Conservation (phyloP, 2,888 invertebrate species). For the Hydraecia micacea region DNA sequence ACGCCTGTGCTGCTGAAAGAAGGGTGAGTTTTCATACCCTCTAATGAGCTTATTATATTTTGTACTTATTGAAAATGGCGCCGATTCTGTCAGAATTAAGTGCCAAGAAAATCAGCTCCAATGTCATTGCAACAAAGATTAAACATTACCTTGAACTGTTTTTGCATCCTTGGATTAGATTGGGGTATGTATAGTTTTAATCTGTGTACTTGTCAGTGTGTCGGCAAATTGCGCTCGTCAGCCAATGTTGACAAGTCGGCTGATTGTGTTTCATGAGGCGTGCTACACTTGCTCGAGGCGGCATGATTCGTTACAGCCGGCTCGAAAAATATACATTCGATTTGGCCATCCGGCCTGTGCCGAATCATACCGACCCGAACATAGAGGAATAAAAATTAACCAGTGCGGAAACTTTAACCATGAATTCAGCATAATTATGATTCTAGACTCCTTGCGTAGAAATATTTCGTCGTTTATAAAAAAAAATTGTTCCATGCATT, state of each 20-base stretch:
- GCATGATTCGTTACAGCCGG: background rate
- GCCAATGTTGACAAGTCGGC: background rate
- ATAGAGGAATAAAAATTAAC: background rate
- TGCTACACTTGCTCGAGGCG: background rate
- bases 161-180: slow-evolving; percentile 81
- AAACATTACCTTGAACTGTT: slow-evolving; percentile 69
- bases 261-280: background rate
- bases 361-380: too few species aligned
- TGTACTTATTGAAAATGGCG: slow-evolving; percentile 11
- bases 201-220: slow-evolving; percentile 18
- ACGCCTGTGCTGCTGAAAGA: slow-evolving; percentile 96
- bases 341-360: background rate
- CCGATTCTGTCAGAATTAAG: background rate
- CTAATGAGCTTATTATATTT: background rate
- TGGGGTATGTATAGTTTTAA: slow-evolving; percentile 80
- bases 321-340: background rate
- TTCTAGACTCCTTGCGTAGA: background rate
- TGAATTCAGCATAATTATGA: background rate
- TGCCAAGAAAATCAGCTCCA: slow-evolving; percentile 4
- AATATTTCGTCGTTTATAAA: background rate
- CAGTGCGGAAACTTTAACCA: background rate
- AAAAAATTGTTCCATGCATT: background rate
- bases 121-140: slow-evolving; percentile 15
- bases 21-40: slow-evolving; percentile 92
- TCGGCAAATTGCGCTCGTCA: background rate